Evolutionary conservation across 2,797 vertebrate genomes (phyloP).

Genomic region (Moxostoma hubbsi): DNA sequence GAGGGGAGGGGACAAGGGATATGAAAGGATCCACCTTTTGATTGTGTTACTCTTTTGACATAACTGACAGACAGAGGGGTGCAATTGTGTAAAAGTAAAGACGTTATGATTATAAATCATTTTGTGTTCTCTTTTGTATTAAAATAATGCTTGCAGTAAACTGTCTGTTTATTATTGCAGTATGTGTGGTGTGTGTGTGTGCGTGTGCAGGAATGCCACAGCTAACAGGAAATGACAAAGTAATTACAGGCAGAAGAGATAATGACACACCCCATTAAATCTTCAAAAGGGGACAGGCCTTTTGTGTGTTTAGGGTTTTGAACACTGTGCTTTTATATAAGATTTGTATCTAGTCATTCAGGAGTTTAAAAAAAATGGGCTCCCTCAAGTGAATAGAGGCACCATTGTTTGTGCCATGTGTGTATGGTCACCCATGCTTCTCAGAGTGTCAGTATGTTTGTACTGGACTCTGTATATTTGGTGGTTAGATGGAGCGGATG

Average conservation of each 20-base stretch:
- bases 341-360: constrained; percentile 11
- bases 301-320: constrained; percentile 17
- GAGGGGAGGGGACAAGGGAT: constrained; percentile 50
- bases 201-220: constrained; percentile 41
- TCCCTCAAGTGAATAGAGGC: constrained; percentile 44
- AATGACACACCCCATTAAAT: constrained; percentile 61
- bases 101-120: constrained; percentile 80
- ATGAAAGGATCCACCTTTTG: constrained; percentile 69
- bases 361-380: constrained; percentile 30
- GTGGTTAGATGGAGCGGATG: constrained; percentile 71
- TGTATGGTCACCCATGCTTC: constrained; percentile 26
- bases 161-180: constrained; percentile 32
- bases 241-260: constrained; percentile 67
- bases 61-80: constrained; percentile 62
- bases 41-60: constrained; percentile 74
- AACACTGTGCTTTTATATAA: constrained; percentile 30
- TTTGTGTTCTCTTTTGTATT: constrained; percentile 84
- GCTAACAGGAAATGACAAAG: constrained; percentile 67
- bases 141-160: constrained; percentile 85
- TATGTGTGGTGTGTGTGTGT: constrained; percentile 38
- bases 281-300: constrained; percentile 49
- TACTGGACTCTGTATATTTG: constrained; percentile 65
- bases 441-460: constrained; percentile 47
- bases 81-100: constrained; percentile 76
- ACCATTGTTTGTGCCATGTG: constrained; percentile 50